These are phyloP conservation scores for Oreocharis arfaki DNA, from an alignment of 2,113 vertebrate species.

Conservation along the genomic window DNA sequence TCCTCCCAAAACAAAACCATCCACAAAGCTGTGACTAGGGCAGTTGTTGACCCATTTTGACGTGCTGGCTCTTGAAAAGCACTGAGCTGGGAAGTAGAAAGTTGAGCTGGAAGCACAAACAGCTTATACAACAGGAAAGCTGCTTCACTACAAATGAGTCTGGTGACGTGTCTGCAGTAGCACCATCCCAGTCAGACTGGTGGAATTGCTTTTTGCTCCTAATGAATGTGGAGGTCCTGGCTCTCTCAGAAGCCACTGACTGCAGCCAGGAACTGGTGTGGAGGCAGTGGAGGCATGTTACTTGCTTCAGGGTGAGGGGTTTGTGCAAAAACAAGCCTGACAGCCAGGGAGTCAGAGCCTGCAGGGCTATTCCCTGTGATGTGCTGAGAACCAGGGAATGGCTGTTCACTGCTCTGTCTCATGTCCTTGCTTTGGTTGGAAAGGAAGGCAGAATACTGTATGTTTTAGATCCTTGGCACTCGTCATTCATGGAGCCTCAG, in stretches of 20 bases:
- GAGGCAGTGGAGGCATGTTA: not conserved
- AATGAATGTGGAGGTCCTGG: rapidly evolving
- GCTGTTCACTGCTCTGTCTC: not conserved
- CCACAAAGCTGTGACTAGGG: not conserved
- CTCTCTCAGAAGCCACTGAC: not conserved
- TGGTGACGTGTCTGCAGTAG: rapidly evolving
- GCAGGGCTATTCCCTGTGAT: not conserved
- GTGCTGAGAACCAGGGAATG: rapidly evolving
- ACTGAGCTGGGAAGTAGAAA: not conserved
- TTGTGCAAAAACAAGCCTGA: not conserved
- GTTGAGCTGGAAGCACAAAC: not conserved
- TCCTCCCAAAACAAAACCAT: not conserved
- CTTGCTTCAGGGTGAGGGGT: not conserved
- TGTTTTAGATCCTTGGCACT: not conserved
- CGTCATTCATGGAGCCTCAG: not conserved
- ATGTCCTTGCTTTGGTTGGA: not conserved
- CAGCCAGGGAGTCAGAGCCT: not conserved
- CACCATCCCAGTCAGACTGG: not conserved
- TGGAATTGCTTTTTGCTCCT: not conserved
- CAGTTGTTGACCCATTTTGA: not conserved
- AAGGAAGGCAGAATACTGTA: not conserved
- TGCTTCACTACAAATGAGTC: not conserved
- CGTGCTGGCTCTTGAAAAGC: not conserved
- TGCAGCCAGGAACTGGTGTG: not conserved
- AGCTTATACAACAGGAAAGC: not conserved